phyloP scores from a whole-genome alignment of 2,113 vertebrate species.

The Natator depressus region DNA sequence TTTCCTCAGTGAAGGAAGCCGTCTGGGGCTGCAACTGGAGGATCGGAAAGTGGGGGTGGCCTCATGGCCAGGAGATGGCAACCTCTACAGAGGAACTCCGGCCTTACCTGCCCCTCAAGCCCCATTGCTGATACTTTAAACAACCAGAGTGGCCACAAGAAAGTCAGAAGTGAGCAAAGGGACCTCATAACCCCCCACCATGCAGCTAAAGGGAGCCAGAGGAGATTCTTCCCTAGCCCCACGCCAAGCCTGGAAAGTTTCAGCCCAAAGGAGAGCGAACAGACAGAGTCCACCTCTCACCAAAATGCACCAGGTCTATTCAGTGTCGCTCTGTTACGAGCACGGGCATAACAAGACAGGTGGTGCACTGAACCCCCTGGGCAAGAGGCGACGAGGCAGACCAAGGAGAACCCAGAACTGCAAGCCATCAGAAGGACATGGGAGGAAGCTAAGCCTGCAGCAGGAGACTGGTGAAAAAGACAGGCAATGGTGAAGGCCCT shows the following conservation, averaged over 20 bases:
- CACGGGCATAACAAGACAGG: fast-evolving
- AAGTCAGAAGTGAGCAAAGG: too few species aligned
- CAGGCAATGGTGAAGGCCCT: too few species aligned
- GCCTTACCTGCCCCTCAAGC: neutral
- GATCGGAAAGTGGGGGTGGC: too few species aligned
- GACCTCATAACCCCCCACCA: neutral
- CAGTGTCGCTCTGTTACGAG: too few species aligned
- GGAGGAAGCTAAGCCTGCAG: too few species aligned
- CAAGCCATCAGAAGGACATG: too few species aligned
- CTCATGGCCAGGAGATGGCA: neutral
- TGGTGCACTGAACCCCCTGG: too few species aligned
- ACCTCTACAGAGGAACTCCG: neutral
- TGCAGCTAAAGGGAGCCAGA: too few species aligned
- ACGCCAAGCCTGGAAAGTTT: neutral
- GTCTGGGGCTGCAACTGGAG: too few species aligned
- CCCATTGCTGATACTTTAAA: neutral
- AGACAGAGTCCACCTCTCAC: neutral
- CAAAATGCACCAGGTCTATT: fast-evolving
- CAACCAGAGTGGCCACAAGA: neutral
- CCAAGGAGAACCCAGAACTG: neutral
- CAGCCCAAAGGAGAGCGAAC: neutral
- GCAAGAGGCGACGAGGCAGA: too few species aligned
- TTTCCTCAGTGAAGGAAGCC: neutral
- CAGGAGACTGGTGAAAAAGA: too few species aligned
- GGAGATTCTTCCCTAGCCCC: neutral